Base-by-base conservation (phyloP, 2,888 invertebrate species). In the Spicauda simplicius region DNA sequence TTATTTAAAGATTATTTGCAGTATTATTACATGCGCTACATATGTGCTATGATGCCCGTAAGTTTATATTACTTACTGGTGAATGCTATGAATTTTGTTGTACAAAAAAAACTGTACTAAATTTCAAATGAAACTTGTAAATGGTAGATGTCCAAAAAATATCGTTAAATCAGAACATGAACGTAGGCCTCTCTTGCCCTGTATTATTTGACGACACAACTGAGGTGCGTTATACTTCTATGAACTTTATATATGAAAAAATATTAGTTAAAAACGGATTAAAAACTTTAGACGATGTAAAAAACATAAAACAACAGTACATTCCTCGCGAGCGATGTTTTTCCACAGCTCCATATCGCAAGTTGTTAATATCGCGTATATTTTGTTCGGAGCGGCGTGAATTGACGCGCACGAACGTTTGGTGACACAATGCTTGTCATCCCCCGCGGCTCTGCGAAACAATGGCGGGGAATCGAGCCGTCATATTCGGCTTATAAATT, bases 401-500 rank as follows among this genome's bases (percentile, higher is more conserved):
- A 65, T 59, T 65, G 65, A 65, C 65, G 65, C 59, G 45, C 65
- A 65, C 59, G 59, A 65, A 55, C 66, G 59, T 66, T 66, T 66
- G 66, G 66, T 66, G 66, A 66, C 66, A 66, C 66, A 66, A 66
- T 66, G 66, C 66, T 66, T 60, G 66, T 66, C 66, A 60, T 66
- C 66, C 60, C 65, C 65, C 65, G 65, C 65, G 65, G 59, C 66
- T 60, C 54, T 55, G 60, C 66, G 55, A 60, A 60, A 66, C 66
- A 66, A 66, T 66, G 60, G 59, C 65, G 59, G 65, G 45, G 45
- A 66, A 66, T 66, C 65, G 59, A 66, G 65, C 65, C 65, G 65
- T 66, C 65, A 66, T 66, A 66, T 66, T 66, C 48, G 65, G 65
- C 59, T 66, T 66, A 66, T 66, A 66, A 60, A 66, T 66, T 64